Percentiles rank a stretch among this genome's conserved stretches.
Evolutionary conservation across 2,888 invertebrate genomes (phyloP).

Genomic region (Silvanus unidentatus): DNA sequence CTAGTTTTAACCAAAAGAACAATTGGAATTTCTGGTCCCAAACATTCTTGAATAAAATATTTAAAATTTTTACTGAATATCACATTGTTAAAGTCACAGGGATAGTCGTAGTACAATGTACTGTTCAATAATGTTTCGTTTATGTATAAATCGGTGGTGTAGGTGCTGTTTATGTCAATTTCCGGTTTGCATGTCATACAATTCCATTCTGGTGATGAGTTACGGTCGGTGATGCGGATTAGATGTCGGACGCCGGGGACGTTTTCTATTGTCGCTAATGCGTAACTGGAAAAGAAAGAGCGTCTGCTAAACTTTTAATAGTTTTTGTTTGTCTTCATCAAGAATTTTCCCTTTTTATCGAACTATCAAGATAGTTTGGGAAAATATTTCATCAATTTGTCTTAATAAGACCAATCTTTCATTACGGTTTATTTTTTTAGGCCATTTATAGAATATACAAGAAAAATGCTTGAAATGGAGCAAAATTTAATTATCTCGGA

Average conservation of each 20-base stretch:
- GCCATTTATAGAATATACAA: too few species aligned
- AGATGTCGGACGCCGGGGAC: constrained; percentile 77
- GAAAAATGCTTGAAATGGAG: too few species aligned
- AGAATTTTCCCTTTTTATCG: not conserved
- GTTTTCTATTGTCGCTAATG: constrained; percentile 71
- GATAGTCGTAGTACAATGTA: constrained; percentile 39
- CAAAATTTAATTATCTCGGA: too few species aligned
- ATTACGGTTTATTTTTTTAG: too few species aligned
- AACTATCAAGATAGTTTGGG: constrained; percentile 45
- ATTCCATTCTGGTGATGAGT: constrained; percentile 45
- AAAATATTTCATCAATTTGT: too few species aligned
- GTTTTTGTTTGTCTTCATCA: constrained; percentile 43
- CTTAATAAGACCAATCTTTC: too few species aligned
- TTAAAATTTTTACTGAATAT: constrained; percentile 54
- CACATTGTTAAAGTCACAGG: constrained; percentile 56
- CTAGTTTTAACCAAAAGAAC: constrained; percentile 58
- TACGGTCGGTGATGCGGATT: constrained; percentile 59
- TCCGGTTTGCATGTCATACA: constrained; percentile 57
- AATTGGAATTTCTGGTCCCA: constrained; percentile 69
- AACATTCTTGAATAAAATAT: constrained; percentile 68
- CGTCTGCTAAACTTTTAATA: constrained; percentile 1
- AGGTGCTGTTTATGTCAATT: constrained; percentile 38
- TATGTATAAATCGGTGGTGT: constrained; percentile 16
- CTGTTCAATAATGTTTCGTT: constrained; percentile 47
- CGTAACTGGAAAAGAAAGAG: constrained; percentile 61